Percentiles rank a stretch among this genome's conserved stretches.
Conservation (phyloP, 2,888 invertebrate species). For the Bombylius major region DNA sequence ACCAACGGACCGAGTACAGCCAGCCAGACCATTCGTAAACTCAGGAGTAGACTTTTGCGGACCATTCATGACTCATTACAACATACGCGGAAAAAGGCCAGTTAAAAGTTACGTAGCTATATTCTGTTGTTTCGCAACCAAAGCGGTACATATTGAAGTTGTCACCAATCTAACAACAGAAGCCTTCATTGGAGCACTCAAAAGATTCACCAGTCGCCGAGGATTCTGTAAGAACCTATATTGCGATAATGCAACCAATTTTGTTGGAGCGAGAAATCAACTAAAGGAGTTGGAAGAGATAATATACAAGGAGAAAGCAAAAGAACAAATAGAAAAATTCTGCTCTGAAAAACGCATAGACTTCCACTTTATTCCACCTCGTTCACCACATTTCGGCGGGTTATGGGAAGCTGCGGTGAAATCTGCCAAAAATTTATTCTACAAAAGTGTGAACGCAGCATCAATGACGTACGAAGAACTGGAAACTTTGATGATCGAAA, state of each 20-base stretch:
- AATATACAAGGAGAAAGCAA: too few relatives aligned
- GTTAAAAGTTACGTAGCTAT: conserved; percentile 9
- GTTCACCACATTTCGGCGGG: conserved; percentile 11
- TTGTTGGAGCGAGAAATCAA: too few relatives aligned
- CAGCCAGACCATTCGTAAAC: conserved; percentile 3
- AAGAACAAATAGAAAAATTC: too few relatives aligned
- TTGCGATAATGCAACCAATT: conserved; percentile 7
- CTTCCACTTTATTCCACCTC: background rate
- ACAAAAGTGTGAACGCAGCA: background rate
- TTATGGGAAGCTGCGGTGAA: conserved; percentile 13
- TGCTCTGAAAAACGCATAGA: too few relatives aligned
- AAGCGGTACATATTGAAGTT: conserved; percentile 11
- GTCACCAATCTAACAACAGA: conserved; percentile 9
- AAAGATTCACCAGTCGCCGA: conserved; percentile 6
- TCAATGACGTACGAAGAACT: conserved; percentile 8
- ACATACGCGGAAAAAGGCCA: conserved; percentile 3
- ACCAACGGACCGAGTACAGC: conserved; percentile 3
- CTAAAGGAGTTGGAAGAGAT: too few relatives aligned
- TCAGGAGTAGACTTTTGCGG: conserved; percentile 4
- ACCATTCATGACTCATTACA: conserved; percentile 2
- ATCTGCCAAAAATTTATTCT: background rate
- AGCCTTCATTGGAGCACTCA: conserved; percentile 11
- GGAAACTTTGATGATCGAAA: conserved; percentile 4
- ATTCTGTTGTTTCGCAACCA: conserved; percentile 11
- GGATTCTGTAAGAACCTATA: conserved; percentile 1